phyloP scores from a whole-genome alignment of 1,140 invertebrate genomes.

The Heliothis virescens region DNA sequence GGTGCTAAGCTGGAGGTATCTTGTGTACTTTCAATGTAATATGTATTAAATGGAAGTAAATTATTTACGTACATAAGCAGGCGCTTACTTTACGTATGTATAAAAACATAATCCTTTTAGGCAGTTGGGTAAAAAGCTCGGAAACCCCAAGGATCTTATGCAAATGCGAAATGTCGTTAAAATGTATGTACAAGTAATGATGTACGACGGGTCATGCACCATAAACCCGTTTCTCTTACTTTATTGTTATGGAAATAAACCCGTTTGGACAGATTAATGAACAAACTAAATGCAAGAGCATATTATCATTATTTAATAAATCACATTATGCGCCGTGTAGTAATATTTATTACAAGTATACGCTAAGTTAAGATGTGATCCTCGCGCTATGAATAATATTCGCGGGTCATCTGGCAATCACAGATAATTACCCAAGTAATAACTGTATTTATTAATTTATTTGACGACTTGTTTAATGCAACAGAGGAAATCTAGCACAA shows the following conservation, averaged over 20 bases:
- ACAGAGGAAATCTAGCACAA: too few species aligned
- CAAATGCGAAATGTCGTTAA: slow-evolving; percentile 21
- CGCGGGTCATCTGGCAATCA: too few species aligned
- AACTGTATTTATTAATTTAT: too few species aligned
- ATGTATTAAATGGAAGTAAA: too few species aligned
- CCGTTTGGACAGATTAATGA: background rate
- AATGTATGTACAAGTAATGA: slow-evolving; percentile 22
- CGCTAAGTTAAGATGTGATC: background rate
- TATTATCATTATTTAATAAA: background rate
- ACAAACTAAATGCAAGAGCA: background rate
- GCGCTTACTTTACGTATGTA: too few species aligned
- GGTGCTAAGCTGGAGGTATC: too few species aligned
- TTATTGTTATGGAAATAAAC: slow-evolving; percentile 32
- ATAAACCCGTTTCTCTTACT: slow-evolving; percentile 18
- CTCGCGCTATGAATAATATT: background rate
- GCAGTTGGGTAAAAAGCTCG: background rate
- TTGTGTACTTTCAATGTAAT: too few species aligned
- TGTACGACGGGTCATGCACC: slow-evolving; percentile 18
- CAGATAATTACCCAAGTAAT: too few species aligned
- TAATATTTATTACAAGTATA: background rate
- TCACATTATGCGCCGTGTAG: slow-evolving; percentile 2
- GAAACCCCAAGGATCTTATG: background rate
- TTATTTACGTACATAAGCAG: too few species aligned
- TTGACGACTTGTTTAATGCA: too few species aligned
- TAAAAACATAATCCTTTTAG: too few species aligned